phyloP scores from a whole-genome alignment of 2,797 vertebrate species.

The Micromesistius poutassou region DNA sequence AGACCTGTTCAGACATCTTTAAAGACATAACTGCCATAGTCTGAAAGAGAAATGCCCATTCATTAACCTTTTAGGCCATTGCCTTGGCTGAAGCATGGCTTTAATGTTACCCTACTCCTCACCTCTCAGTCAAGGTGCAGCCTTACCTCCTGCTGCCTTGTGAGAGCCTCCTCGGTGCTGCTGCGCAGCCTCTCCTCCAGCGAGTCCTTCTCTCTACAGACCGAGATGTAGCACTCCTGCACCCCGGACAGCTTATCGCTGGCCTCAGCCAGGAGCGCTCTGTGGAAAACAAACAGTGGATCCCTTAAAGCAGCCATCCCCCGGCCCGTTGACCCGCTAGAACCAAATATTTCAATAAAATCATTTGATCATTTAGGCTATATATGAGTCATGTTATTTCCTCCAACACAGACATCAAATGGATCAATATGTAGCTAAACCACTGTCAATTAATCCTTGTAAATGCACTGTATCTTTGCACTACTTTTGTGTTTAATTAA shows the following conservation, averaged over 20 bases:
- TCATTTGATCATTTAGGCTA: too few relatives aligned
- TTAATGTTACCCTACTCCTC: neutral
- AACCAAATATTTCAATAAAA: too few relatives aligned
- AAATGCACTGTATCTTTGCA: too few relatives aligned
- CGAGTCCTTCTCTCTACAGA: conserved; percentile 87
- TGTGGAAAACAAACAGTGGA: conserved; percentile 48
- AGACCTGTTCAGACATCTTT: neutral
- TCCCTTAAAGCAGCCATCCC: neutral
- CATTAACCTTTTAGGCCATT: neutral
- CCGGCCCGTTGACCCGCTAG: too few relatives aligned
- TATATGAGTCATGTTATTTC: too few relatives aligned
- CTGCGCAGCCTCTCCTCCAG: conserved; percentile 73
- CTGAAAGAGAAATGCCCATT: neutral
- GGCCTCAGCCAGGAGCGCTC: conserved; percentile 77
- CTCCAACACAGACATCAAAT: too few relatives aligned
- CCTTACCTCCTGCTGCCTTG: conserved; percentile 76
- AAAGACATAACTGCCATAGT: neutral
- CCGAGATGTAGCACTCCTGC: conserved; percentile 89
- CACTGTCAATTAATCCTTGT: too few relatives aligned
- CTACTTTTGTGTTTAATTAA: too few relatives aligned
- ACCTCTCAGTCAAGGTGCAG: neutral
- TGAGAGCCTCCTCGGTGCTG: conserved; percentile 62
- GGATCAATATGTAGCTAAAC: too few relatives aligned
- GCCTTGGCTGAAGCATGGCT: neutral
- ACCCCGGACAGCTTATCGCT: conserved; percentile 80